Base-by-base conservation (phyloP, 2,888 invertebrate genomes). In the Drosophila robusta region DNA sequence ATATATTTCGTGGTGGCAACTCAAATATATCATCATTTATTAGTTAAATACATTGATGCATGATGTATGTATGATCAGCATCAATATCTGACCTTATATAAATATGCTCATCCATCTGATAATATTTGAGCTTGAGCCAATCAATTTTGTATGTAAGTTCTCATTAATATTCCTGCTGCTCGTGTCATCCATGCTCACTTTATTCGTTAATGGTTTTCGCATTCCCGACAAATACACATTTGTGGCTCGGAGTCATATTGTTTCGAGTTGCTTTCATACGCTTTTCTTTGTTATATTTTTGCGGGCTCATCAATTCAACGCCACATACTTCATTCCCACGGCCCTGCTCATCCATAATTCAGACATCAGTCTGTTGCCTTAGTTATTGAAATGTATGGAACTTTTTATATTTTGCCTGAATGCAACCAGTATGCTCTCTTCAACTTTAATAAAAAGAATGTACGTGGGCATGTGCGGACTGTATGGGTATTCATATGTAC, bases 321-420 rank as follows among this genome's bases (percentile, higher is more conserved):
- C 24, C 44, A 44, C 34, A 44, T 36, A 34, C 44, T 54, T 54
- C 26, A 60, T 60, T 60, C 29, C 44, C 9, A 50, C 38, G 38
- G 38, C 22, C 38, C 24, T n/a, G 60, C 60, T 60, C 60, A 60
- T 60, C 54, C 44, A 60, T 60, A 60, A 54, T 60, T 60, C 60
- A 60, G 54, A 36, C 18, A 60, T 54, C 60, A 54, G 44, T 60
- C 54, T n/a, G 11, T 29, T 34, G 52, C 44, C 54, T 44, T 54
- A 54, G 54, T 34, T 60, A 54, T 60, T 54, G 54, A 60, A 54
- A 60, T 54, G 45, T 54, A 60, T 60, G 60, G 11, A 50, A 36
- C 26, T 60, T 60, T 54, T 54, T 54, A 54, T 38, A 44, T 7
- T 38, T 47, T 41, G 22, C 29, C 57, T 38, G 38, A 56, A 26